Percentiles rank a stretch among this genome's conserved stretches.
Conservation (phyloP, 1,140 invertebrate genomes). For the Aphelinus certus region DNA sequence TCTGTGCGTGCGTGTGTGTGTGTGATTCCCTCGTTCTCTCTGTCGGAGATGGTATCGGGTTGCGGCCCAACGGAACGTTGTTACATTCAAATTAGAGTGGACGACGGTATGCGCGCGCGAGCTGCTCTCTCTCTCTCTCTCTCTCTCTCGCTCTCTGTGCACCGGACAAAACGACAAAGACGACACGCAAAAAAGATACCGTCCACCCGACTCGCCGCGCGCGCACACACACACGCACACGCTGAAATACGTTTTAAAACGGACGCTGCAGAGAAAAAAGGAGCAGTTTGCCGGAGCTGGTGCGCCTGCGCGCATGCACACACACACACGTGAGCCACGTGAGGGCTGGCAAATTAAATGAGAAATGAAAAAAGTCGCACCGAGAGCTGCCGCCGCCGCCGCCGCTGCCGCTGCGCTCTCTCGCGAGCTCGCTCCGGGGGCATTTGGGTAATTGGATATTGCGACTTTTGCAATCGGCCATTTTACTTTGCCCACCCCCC, state of each 20-base stretch:
- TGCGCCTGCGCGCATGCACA: no score
- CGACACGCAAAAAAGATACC: background rate
- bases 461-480: background rate
- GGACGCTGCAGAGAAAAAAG: constrained; percentile 15
- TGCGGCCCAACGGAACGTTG: constrained; percentile 65
- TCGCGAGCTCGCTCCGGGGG: no score
- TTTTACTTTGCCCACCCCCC: no score
- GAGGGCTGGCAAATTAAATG: constrained; percentile 21
- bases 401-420: no score
- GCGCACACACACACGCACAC: no score
- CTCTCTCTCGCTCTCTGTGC: constrained; percentile 36
- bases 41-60: constrained; percentile 62
- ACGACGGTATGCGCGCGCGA: constrained; percentile 59
- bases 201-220: no score
- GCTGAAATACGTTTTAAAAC: constrained; percentile 29
- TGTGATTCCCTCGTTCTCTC: background rate
- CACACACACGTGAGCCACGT: no score
- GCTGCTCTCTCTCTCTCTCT: background rate
- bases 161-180: constrained; percentile 7
- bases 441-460: constrained; percentile 31
- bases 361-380: constrained; percentile 7
- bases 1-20: background rate
- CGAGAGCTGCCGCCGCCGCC: no score
- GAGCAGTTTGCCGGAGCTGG: background rate
- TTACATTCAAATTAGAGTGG: constrained; percentile 68